Percentiles rank a stretch among this genome's conserved stretches.
Conservation (phyloP, 2,888 invertebrate species). For the Philaethria dido region DNA sequence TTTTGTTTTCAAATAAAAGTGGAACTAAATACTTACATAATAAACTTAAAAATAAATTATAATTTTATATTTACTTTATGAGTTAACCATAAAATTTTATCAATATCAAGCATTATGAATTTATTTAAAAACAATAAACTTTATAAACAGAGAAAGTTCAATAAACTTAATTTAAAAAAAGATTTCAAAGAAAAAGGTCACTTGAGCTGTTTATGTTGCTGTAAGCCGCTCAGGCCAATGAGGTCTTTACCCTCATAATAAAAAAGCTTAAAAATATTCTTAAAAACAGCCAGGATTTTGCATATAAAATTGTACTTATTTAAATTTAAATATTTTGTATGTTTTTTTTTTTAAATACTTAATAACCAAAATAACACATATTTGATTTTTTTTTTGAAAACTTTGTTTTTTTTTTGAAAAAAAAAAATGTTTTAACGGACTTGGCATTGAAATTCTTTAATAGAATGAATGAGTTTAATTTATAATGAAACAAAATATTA, state of each 20-base stretch:
- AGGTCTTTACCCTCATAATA: conserved; percentile 16
- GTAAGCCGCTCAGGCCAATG: neutral
- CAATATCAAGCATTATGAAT: neutral
- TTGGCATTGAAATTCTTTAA: neutral
- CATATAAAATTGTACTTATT: neutral
- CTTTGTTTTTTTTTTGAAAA: no score
- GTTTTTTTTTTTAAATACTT: neutral
- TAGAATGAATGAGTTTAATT: neutral
- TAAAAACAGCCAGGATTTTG: neutral
- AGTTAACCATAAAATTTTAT: neutral
- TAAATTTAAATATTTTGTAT: neutral
- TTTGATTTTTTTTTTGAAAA: no score
- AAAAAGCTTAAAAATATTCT: conserved; percentile 16
- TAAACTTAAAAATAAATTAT: no score
- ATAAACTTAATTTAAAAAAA: conserved; percentile 14
- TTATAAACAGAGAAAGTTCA: conserved; percentile 9
- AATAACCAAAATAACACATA: no score
- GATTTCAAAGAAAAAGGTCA: conserved; percentile 12
- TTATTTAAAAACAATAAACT: neutral
- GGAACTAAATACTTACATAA: no score
- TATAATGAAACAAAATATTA: neutral
- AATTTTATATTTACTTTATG: no score
- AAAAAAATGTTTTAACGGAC: no score
- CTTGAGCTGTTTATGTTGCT: neutral
- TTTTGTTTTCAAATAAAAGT: no score